Evolutionary conservation across 2,797 vertebrate genomes (phyloP), one percentile per base, ranked within the genome.

Genomic region (Epinephelus coioides): DNA sequence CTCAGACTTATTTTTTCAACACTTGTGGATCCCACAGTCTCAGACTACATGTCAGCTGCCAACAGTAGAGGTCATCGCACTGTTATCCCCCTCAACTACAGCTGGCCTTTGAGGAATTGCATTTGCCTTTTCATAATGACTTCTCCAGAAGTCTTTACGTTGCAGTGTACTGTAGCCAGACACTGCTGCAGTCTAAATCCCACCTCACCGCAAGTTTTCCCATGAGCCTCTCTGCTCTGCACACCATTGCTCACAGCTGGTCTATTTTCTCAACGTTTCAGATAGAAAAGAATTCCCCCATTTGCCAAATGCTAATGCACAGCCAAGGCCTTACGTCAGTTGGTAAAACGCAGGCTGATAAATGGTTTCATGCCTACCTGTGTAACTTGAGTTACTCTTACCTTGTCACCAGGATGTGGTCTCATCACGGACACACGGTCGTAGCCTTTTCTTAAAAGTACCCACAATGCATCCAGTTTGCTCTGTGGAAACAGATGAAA

Each of bases 361-460:
- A 8, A 10, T 60, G 51, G 10, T 47, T 75, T 25, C 19, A 34
- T 65, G 53, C 15, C 38, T 43, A 50, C 38, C 21, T 61, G 19
- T 38, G 63, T 3, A 7, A 55, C 18, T 54, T n/a, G 4, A 68
- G 47, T 34, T 34, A 13, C 62, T 81, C 59, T 87, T 97, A 99
- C 98, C 97, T 97, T 99, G 92, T 99, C 98, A 90, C 98, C 98
- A 0, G 98, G 97, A 73, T 98, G 97, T 19, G 98, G 98, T 75
- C 98, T 96, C 98, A 99, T 99, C 67, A 99, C 96, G 0, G 98
- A 99, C 23, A 99, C 98, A 0, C 98, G 97, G 86, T 98, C 96
- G 1, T 99, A 99, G 51, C 97, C 98, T 91, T 97, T 99, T 89
- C 96, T 93, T 87, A 99, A 90, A 57, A 99, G 92, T 5, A 97